Conservation (phyloP, 1,140 invertebrate genomes). For the Cryptotermes secundus region DNA sequence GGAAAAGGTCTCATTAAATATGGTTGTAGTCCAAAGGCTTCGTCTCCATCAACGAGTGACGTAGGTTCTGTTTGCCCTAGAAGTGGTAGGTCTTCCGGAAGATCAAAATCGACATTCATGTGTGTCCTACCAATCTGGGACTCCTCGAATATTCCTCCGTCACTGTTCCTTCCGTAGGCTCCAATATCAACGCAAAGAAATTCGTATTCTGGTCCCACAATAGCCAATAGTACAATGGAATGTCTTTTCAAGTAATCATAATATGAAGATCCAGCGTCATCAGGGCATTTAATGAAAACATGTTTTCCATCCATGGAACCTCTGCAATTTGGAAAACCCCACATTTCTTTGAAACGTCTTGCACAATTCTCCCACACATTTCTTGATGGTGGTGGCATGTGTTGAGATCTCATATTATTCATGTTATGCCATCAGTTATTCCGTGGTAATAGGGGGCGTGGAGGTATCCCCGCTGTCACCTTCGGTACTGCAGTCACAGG, state of each 20-base stretch:
- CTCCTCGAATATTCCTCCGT: constrained; percentile 48
- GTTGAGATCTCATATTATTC: neutral
- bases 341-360: constrained; percentile 37
- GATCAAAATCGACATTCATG: too few relatives aligned
- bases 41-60: too few relatives aligned
- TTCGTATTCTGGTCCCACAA: constrained; percentile 50
- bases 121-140: constrained; percentile 8
- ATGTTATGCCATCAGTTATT: too few relatives aligned
- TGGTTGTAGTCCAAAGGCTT: too few relatives aligned
- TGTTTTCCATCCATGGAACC: constrained; percentile 43
- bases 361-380: constrained; percentile 37
- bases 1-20: too few relatives aligned
- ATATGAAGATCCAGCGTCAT: constrained; percentile 44
- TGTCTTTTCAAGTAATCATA: too few relatives aligned
- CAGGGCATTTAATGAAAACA: constrained; percentile 37
- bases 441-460: too few relatives aligned
- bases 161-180: constrained; percentile 46
- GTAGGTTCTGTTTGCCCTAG: too few relatives aligned
- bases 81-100: too few relatives aligned
- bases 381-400: constrained; percentile 30
- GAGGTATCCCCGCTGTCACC: too few relatives aligned
- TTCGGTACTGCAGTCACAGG: neutral
- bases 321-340: constrained; percentile 42
- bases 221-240: constrained; percentile 50
- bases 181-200: constrained; percentile 51